These are phyloP conservation scores for Tolmerus cingulatus DNA, from an alignment of 2,888 invertebrate species.

Conservation along the genomic window DNA sequence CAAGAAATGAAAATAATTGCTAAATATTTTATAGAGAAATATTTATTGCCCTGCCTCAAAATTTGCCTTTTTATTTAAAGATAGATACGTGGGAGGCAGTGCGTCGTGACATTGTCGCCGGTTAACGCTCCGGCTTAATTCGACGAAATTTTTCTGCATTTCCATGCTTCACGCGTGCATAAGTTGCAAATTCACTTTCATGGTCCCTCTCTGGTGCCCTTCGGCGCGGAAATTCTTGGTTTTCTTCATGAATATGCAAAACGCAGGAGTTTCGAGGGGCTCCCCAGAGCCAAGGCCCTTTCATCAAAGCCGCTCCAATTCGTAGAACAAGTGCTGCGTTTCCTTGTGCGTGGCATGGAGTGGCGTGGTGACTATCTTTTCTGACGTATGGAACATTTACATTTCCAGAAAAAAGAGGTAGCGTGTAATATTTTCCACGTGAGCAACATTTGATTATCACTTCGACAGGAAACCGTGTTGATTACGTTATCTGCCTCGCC, in stretches of 20 bases:
- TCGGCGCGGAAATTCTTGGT: background rate
- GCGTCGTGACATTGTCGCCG: background rate
- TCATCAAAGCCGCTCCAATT: conserved; percentile 10
- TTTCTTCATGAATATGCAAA: conserved; percentile 22
- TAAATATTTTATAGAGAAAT: background rate
- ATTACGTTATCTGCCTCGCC: background rate
- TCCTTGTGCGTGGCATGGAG: background rate
- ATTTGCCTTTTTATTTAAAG: background rate
- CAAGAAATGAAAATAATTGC: background rate
- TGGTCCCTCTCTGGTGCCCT: background rate
- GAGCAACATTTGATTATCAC: background rate
- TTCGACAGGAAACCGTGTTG: background rate
- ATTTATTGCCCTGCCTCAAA: background rate
- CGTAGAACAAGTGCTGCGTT: background rate
- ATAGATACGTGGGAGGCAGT: background rate
- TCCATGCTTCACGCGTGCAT: background rate
- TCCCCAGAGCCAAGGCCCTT: background rate
- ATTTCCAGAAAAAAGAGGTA: background rate
- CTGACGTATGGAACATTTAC: background rate
- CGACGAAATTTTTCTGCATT: background rate
- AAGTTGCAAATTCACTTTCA: background rate
- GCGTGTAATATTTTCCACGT: background rate
- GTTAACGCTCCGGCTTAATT: background rate
- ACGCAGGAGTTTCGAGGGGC: background rate
- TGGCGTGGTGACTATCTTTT: background rate